A percentile compares a stretch with the other conserved stretches of the same genome.
These are phyloP conservation scores for Polymixis flavicincta DNA, from an alignment of 2,888 invertebrate genomes.

Conservation along the genomic window DNA sequence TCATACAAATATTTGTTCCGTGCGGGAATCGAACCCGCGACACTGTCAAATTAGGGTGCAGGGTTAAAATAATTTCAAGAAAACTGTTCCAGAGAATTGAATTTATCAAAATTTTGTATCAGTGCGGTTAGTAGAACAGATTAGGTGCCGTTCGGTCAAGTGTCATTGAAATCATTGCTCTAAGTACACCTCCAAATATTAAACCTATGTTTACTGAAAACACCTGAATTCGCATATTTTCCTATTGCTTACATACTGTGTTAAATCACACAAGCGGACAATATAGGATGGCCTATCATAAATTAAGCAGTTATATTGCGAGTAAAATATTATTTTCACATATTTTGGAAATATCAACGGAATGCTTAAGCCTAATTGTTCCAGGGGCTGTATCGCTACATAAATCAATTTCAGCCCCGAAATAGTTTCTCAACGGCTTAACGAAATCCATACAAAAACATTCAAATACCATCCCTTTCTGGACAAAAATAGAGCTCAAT, in stretches of 20 bases:
- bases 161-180: no score
- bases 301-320: not conserved
- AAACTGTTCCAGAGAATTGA: no score
- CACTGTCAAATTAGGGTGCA: no score
- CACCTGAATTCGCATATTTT: no score
- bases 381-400: conserved; percentile 49
- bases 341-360: conserved; percentile 49
- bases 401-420: conserved; percentile 69
- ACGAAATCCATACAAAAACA: conserved; percentile 9
- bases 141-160: no score
- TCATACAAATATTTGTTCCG: no score
- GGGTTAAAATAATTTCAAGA: no score
- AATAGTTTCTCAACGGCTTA: conserved; percentile 63
- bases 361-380: conserved; percentile 64
- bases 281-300: not conserved
- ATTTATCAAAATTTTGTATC: no score
- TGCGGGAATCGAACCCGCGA: no score
- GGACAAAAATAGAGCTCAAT: not conserved
- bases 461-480: conserved; percentile 4
- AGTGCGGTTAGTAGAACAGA: no score
- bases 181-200: not conserved
- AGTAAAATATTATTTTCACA: conserved; percentile 32
- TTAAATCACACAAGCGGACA: not conserved
- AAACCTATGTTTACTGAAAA: not conserved
- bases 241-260: not conserved